Evolutionary conservation across 2,113 vertebrate species (phyloP), one percentile per base, ranked within the genome.

Genomic region (Myocastor coypus): DNA sequence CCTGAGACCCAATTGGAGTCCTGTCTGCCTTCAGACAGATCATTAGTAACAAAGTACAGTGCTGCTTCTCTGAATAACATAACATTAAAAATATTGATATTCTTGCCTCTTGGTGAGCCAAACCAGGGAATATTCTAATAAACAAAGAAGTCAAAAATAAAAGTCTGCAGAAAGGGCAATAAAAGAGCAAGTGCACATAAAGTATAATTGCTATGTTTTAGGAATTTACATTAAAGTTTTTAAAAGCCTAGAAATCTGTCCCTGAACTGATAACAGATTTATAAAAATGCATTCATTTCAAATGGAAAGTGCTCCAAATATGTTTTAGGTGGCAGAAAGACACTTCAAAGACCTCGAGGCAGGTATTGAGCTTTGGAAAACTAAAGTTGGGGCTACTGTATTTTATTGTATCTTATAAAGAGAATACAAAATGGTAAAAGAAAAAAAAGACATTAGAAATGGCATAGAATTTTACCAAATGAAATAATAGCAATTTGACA

Each of bases 71-170:
- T 73, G 83, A 32, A 14, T 64, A 63, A 89, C 69, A 61, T 12
- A 69, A n/a, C 57, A 77, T 55, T 77, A 78, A 37, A 85, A 30
- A 92, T 80, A 42, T 46, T 89, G 57, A 59, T 0, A 0, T 61
- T 86, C 94, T 96, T 57, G 30, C 89, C 22, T 87, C 32, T 81
- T 83, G 64, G 80, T 71, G 73, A 96, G 75, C 55, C 11, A 82
- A 96, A 52, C 5, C 86, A 78, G 20, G 19, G 66, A 61, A 61
- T 73, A 78, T 0, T 3, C 11, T 93, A 81, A 71, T n/a, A 95
- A 94, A 87, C 11, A 75, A 57, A 50, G 34, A 91, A 95, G 71
- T 87, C 90, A 96, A 94, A 83, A 42, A 92, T 40, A 66, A 86
- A 0, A 0, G 30, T 75, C 17, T 92, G 42, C 57, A 64, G 16